phyloP scores from a whole-genome alignment of 2,888 invertebrate species.

The Scaptomyza polygonia region DNA sequence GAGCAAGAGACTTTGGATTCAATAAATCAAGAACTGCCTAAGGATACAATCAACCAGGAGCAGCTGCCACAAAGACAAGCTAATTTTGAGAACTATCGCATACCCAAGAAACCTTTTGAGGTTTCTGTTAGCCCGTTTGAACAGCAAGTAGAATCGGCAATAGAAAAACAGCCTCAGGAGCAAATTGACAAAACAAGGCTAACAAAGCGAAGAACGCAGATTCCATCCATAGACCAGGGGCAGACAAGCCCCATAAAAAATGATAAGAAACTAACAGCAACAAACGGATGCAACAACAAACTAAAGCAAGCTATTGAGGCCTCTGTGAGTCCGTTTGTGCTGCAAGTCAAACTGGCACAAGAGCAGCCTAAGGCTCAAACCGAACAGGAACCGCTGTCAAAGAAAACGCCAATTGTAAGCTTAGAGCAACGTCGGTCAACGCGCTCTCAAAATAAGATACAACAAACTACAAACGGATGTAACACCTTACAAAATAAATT shows the following conservation, averaged over 20 bases:
- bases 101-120: not conserved
- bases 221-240: not conserved
- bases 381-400: not conserved
- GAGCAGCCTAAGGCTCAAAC: not conserved
- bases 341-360: not conserved
- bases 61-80: not conserved
- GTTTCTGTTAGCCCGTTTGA: not conserved
- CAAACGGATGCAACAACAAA: not conserved
- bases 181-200: not conserved
- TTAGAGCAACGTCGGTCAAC: not conserved
- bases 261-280: not conserved
- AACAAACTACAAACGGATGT: not conserved
- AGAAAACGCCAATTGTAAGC: not conserved
- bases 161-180: not conserved
- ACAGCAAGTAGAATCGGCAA: not conserved
- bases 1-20: too few relatives aligned
- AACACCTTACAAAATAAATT: constrained; percentile 1
- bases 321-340: not conserved
- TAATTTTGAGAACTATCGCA: not conserved
- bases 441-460: not conserved
- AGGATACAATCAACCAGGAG: not conserved
- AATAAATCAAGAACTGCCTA: not conserved
- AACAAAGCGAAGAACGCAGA: not conserved
- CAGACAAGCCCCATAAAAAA: not conserved
- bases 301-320: not conserved